A percentile compares a stretch with the other conserved stretches of the same genome.
Evolutionary conservation across 2,888 invertebrate genomes (phyloP).

Genomic region (Tipula lateralis): DNA sequence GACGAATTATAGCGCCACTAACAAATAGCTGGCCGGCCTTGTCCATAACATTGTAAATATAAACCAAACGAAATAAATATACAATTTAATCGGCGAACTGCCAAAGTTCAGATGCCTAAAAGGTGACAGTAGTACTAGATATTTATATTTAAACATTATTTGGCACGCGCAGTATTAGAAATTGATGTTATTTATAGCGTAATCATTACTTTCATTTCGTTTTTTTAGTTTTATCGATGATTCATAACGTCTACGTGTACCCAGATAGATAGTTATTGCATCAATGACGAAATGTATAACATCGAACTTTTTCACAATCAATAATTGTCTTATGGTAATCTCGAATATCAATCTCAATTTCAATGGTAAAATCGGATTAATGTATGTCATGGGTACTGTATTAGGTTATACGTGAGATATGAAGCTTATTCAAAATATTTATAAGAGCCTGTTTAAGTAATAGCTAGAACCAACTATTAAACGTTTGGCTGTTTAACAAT

Average conservation of each 20-base stretch:
- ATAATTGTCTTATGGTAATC: not conserved
- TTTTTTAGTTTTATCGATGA: not conserved
- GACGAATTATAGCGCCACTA: not conserved
- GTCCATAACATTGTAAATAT: not conserved
- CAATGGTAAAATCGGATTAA: not conserved
- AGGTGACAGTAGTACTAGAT: not conserved
- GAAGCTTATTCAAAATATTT: not conserved
- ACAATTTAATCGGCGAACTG: not conserved
- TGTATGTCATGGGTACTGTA: not conserved
- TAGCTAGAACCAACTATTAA: too few relatives aligned
- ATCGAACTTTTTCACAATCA: too few relatives aligned
- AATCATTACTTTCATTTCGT: not conserved
- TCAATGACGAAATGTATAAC: not conserved
- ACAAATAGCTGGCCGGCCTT: not conserved
- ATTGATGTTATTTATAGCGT: not conserved
- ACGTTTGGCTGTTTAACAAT: too few relatives aligned
- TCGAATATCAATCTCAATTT: not conserved
- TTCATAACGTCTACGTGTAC: not conserved
- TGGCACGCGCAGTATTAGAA: not conserved
- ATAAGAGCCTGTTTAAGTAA: not conserved
- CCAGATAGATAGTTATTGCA: not conserved
- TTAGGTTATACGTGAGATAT: not conserved
- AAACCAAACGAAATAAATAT: not conserved
- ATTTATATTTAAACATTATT: not conserved
- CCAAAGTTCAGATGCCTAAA: conserved; percentile 9